Conservation (phyloP, 2,888 invertebrate genomes). For the Petrolisthes manimaculis region DNA sequence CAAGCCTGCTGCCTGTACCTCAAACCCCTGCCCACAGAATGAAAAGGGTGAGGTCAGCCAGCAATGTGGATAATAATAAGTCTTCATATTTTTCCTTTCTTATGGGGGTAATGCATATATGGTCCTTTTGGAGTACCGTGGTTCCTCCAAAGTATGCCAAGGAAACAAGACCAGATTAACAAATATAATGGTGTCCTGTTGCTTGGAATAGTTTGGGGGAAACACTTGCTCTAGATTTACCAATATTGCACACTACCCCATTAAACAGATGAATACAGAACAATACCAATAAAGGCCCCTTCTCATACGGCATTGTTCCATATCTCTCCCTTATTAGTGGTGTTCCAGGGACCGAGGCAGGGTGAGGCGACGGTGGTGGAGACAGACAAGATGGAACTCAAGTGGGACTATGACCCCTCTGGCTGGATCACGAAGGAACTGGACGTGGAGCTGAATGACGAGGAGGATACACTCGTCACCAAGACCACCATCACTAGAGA, state of each 20-base stretch:
- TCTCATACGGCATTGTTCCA: not conserved
- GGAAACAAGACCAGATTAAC: no score
- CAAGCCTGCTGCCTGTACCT: not conserved
- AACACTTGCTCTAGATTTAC: no score
- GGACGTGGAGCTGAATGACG: not conserved
- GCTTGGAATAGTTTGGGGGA: no score
- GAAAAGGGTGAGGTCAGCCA: not conserved
- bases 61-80: no score
- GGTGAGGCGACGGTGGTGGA: slow-evolving; percentile 38
- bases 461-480: not conserved
- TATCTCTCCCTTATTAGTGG: slow-evolving; percentile 23
- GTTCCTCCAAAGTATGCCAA: no score
- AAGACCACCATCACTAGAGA: slow-evolving; percentile 17
- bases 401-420: slow-evolving; percentile 14
- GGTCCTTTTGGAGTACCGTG: no score
- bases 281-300: no score
- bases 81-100: no score
- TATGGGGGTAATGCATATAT: no score
- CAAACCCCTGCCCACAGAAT: slow-evolving; percentile 2
- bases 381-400: slow-evolving; percentile 38
- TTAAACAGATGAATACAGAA: no score
- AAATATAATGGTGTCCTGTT: no score
- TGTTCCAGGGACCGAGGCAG: slow-evolving; percentile 40
- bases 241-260: no score
- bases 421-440: slow-evolving; percentile 38